A percentile compares a stretch with the other conserved stretches of the same genome.
Evolutionary conservation across 2,888 invertebrate genomes (phyloP).

Genomic region (Acrobasis suavella): DNA sequence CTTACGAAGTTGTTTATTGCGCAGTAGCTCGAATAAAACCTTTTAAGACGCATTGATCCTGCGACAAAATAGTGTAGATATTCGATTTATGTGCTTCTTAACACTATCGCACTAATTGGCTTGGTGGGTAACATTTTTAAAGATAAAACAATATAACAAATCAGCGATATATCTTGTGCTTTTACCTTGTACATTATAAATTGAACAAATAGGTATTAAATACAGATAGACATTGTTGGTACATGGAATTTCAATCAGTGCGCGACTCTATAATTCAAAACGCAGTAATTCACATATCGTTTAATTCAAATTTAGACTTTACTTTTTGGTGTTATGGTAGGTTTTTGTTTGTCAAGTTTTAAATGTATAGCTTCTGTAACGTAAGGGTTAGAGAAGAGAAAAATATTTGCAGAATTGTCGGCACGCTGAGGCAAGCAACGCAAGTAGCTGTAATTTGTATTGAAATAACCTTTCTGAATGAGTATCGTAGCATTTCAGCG

Average conservation of each 20-base stretch:
- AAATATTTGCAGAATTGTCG: constrained; percentile 80
- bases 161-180: constrained; percentile 52
- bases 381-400: constrained; percentile 62
- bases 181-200: constrained; percentile 69
- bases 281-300: neutral
- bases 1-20: constrained; percentile 5
- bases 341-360: neutral
- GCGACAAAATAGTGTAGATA: constrained; percentile 33
- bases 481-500: constrained; percentile 75
- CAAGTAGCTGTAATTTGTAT: constrained; percentile 81
- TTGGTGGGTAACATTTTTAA: constrained; percentile 63
- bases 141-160: constrained; percentile 59
- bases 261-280: neutral
- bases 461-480: constrained; percentile 79
- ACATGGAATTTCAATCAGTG: constrained; percentile 81
- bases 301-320: neutral
- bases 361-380: constrained; percentile 7
- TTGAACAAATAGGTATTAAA: constrained; percentile 67
- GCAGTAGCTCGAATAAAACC: constrained; percentile 13
- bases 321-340: neutral
- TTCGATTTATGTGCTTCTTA: constrained; percentile 62
- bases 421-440: constrained; percentile 71
- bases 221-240: constrained; percentile 71
- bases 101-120: constrained; percentile 74
- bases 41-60: constrained; percentile 12